These are phyloP conservation scores for Athripsodes cinereus DNA, from an alignment of 2,888 invertebrate species.

Conservation along the genomic window DNA sequence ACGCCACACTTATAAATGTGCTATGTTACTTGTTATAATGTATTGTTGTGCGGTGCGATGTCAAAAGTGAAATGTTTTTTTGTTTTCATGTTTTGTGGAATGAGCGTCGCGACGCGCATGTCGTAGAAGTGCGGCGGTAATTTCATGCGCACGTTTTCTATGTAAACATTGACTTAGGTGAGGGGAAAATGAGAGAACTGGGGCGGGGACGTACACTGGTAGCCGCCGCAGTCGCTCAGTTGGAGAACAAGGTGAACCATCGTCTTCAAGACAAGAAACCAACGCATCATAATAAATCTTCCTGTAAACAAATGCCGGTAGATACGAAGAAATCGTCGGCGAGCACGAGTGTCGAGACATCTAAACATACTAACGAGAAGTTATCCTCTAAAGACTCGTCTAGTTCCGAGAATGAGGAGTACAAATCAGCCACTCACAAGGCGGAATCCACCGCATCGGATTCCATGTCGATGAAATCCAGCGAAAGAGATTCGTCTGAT, in stretches of 20 bases:
- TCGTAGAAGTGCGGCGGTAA: neutral
- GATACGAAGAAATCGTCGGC: constrained; percentile 29
- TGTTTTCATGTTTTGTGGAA: neutral
- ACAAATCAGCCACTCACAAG: constrained; percentile 36
- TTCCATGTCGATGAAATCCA: constrained; percentile 48
- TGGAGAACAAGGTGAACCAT: constrained; percentile 43
- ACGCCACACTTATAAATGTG: neutral
- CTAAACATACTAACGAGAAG: constrained; percentile 35
- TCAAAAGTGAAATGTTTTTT: neutral
- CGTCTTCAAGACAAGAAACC: constrained; percentile 37
- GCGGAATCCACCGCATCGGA: constrained; percentile 48
- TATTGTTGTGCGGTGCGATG: too few species aligned
- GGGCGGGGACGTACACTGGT: constrained; percentile 53
- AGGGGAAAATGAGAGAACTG: constrained; percentile 47
- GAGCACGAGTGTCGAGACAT: constrained; percentile 30
- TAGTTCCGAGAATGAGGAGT: constrained; percentile 28
- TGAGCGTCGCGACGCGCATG: neutral
- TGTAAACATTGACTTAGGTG: constrained; percentile 27
- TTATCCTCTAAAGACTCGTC: constrained; percentile 21
- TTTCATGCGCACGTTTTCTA: constrained; percentile 6
- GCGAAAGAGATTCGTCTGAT: constrained; percentile 40
- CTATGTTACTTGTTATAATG: neutral
- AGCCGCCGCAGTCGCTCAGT: constrained; percentile 50
- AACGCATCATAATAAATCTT: constrained; percentile 27
- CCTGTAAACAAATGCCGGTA: constrained; percentile 30